phyloP scores from a whole-genome alignment of 2,113 vertebrate genomes.

The Eretmochelys imbricata region DNA sequence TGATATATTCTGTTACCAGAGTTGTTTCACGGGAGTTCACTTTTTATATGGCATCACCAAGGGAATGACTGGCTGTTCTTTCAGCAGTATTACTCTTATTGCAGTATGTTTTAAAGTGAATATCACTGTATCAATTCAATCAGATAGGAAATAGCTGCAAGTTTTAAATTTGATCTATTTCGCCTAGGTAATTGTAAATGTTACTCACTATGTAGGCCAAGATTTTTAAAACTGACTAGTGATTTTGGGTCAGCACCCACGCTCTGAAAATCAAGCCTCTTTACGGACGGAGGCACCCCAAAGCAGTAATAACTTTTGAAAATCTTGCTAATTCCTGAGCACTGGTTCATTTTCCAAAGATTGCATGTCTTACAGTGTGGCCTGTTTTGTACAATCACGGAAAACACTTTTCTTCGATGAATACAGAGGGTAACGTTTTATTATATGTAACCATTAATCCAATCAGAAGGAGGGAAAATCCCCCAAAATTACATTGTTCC shows the following conservation, averaged over 20 bases:
- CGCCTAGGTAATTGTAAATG: background rate
- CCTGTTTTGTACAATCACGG: background rate
- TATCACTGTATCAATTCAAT: background rate
- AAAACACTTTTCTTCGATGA: background rate
- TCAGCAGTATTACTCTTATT: background rate
- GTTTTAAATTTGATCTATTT: background rate
- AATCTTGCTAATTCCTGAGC: accelerated
- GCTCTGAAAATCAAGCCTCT: conserved; percentile 5
- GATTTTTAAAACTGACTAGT: background rate
- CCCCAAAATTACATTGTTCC: background rate
- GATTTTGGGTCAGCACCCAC: background rate
- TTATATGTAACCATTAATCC: background rate
- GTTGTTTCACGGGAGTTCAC: background rate
- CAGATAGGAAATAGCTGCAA: background rate
- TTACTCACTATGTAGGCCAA: background rate
- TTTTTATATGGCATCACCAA: background rate
- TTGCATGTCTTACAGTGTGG: background rate
- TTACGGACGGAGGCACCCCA: background rate
- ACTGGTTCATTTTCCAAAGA: background rate
- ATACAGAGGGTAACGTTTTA: background rate
- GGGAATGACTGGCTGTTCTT: background rate
- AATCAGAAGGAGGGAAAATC: background rate
- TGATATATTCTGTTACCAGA: background rate
- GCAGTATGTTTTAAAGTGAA: background rate
- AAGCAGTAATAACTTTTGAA: background rate